phyloP scores from a whole-genome alignment of 1,140 invertebrate species.

The Brachionus angularis region DNA sequence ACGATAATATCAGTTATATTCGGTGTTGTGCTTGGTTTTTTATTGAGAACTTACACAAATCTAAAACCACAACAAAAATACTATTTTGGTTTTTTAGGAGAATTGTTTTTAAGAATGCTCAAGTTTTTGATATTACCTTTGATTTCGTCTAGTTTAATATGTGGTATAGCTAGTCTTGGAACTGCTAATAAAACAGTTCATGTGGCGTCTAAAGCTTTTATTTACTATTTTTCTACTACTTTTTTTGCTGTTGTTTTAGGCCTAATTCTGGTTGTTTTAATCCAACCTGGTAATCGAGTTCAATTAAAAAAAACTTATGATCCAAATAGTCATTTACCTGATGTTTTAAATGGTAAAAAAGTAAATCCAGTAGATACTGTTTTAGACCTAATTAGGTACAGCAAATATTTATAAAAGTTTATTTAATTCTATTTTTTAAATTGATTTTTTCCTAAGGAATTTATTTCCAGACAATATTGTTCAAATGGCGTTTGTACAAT shows the following conservation, averaged over 20 bases:
- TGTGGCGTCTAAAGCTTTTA: slow-evolving; percentile 47
- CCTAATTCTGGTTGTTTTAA: slow-evolving; percentile 58
- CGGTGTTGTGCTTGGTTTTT: neutral
- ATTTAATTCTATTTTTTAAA: neutral
- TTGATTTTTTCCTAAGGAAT: too few species aligned
- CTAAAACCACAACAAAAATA: neutral
- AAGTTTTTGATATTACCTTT: slow-evolving; percentile 39
- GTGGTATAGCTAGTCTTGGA: neutral
- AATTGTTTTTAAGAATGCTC: slow-evolving; percentile 26
- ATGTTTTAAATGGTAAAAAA: slow-evolving; percentile 25
- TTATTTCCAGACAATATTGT: slow-evolving; percentile 39
- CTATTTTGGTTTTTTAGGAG: slow-evolving; percentile 38
- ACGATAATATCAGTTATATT: slow-evolving; percentile 16
- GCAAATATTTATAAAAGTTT: neutral
- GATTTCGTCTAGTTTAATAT: slow-evolving; percentile 20
- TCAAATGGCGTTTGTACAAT: slow-evolving; percentile 9
- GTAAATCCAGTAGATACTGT: slow-evolving; percentile 14
- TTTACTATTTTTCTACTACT: slow-evolving; percentile 26
- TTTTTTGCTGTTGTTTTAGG: slow-evolving; percentile 47
- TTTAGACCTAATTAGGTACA: slow-evolving; percentile 39
- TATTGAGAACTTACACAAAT: neutral
- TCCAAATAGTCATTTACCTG: neutral
- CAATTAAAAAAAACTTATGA: neutral
- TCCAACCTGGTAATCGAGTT: slow-evolving; percentile 56
- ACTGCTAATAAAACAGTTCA: slow-evolving; percentile 44